Conservation (phyloP, 92 coral and sea anemone species). For the Bergia sp. region DNA sequence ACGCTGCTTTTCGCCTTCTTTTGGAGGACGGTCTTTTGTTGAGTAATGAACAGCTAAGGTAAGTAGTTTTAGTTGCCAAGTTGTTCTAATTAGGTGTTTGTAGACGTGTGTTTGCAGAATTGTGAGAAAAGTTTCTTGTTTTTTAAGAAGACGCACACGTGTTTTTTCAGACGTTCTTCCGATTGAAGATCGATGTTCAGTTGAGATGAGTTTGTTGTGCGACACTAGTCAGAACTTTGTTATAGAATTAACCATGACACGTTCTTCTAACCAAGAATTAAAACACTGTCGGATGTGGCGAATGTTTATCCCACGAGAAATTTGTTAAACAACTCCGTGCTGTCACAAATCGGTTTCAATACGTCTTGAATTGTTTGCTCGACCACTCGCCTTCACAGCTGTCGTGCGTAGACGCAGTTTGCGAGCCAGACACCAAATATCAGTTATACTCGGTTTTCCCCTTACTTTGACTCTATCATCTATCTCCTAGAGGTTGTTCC, state of each 20-base stretch:
- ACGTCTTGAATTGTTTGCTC: slow-evolving; percentile 1
- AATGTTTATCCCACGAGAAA: slow-evolving; percentile 27
- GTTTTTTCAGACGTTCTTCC: background rate
- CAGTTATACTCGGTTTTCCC: background rate
- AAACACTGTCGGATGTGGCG: slow-evolving; percentile 7
- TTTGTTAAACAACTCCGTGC: slow-evolving; percentile 8
- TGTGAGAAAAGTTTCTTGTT: background rate
- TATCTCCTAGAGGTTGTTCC: background rate
- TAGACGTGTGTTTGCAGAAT: background rate
- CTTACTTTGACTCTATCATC: background rate
- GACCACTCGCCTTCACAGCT: slow-evolving; percentile 10
- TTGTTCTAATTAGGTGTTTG: background rate
- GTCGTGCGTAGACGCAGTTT: background rate
- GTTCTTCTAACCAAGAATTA: background rate
- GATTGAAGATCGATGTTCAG: slow-evolving; percentile 10
- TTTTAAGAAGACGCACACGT: slow-evolving; percentile 25
- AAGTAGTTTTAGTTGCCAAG: background rate
- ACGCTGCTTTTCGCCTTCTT: slow-evolving; percentile 20
- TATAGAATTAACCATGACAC: background rate
- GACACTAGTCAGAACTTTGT: background rate
- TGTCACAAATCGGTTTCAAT: slow-evolving; percentile 27
- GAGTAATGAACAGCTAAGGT: slow-evolving; percentile 33
- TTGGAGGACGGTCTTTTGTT: slow-evolving; percentile 2
- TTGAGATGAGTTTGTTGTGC: background rate
- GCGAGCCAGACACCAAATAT: background rate